Conservation (phyloP, 2,888 invertebrate species). For the Frankliniella intonsa region DNA sequence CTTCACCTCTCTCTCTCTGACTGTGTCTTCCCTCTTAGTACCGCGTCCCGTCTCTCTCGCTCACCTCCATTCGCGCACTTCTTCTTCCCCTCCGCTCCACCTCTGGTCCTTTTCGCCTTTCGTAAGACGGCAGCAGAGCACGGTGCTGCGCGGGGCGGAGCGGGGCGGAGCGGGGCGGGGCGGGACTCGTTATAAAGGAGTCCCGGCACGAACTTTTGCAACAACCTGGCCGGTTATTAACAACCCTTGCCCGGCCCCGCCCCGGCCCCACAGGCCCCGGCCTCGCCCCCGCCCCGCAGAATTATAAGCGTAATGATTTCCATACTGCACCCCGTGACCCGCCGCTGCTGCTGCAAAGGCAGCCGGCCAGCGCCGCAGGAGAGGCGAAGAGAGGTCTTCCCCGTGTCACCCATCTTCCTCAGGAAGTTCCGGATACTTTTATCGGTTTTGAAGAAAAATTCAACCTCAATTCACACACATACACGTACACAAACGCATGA, state of each 20-base stretch:
- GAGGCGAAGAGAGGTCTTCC: too few species aligned
- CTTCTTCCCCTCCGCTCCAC: too few species aligned
- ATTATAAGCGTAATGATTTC: conserved; percentile 15
- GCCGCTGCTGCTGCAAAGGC: neutral
- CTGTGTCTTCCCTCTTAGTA: neutral
- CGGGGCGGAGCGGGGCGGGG: too few species aligned
- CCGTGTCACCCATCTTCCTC: too few species aligned
- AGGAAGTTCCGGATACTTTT: too few species aligned
- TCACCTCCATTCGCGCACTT: neutral
- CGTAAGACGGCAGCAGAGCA: neutral
- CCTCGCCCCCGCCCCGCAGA: neutral
- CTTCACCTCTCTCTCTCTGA: neutral
- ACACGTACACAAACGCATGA: too few species aligned
- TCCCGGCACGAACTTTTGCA: conserved; percentile 21
- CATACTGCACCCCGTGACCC: neutral
- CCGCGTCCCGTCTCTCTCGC: neutral
- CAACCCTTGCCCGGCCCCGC: neutral
- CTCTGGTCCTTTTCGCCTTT: too few species aligned
- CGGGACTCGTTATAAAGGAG: neutral
- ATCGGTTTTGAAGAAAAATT: too few species aligned
- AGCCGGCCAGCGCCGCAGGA: too few species aligned
- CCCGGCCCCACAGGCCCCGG: neutral
- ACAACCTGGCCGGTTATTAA: conserved; percentile 18
- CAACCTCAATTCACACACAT: too few species aligned
- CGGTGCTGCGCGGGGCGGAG: too few species aligned